Base-by-base conservation (phyloP, 2,113 vertebrate genomes). In the Prinia subflava region DNA sequence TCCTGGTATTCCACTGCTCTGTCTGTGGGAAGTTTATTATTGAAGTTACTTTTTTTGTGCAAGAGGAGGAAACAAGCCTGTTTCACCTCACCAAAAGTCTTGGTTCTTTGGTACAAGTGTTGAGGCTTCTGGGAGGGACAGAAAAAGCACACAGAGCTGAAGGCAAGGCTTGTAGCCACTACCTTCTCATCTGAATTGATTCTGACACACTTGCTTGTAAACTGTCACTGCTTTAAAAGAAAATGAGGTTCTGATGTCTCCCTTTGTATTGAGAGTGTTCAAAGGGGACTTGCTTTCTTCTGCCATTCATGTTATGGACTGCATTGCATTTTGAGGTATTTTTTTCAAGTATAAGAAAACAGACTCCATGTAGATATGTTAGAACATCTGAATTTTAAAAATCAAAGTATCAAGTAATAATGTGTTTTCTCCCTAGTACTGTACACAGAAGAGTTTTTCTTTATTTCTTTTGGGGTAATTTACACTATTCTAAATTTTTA, bases 141-240 rank as follows among this genome's bases (percentile, higher is more conserved):
- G 42, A 77, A 15, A 1, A 11, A 33, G 33, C 15, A 11, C 8
- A 9, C 0, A 1, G 24, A 64, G 16, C 35, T 75, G 44, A 63
- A 55, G 37, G 20, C 28, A 74, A 28, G 44, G 30, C 44, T 78
- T 75, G 18, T 31, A 84, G 39, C 18, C 1, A 2, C 23, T 53
- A 1, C 14, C 16, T 59, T 84, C n/a, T 60, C 25, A 13, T 31
- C 7, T 31, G 6, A 25, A 7, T 83, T 95, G 2, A 13, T 67
- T 82, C 41, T 92, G 42, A 55, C 12, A 11, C 6, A 6, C 14
- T 57, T 82, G 21, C 21, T 75, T 82, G 35, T 63, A 59, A 84
- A 49, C 49, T 39, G 4, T 49, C 10, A 35, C 24, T 79, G 15
- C 41, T 64, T 77, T 53, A 17, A 71, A 75, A 89, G 11, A 67